phyloP scores from a whole-genome alignment of 2,888 invertebrate genomes.

The Dusona sp. region DNA sequence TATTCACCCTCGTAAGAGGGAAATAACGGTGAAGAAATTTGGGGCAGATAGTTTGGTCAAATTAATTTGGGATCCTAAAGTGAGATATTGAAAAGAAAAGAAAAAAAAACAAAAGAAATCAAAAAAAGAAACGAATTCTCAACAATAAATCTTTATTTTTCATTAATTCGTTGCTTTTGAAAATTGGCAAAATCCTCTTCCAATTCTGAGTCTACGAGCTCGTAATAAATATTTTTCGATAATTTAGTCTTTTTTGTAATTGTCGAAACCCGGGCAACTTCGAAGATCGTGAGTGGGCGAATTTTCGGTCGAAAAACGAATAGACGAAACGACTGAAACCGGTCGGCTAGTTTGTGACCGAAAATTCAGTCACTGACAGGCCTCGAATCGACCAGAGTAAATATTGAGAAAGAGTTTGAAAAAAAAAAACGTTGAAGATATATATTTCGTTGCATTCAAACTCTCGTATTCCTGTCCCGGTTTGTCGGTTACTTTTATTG shows the following conservation, averaged over 20 bases:
- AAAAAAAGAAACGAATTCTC: no score
- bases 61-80: background rate
- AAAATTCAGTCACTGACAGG: no score
- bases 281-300: no score
- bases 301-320: no score
- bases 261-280: no score
- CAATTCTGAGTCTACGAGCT: background rate
- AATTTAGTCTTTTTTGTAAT: background rate
- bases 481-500: constrained; percentile 32
- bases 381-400: no score
- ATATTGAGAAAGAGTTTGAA: background rate
- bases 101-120: no score
- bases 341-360: no score
- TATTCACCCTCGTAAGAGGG: background rate
- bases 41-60: background rate
- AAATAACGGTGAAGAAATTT: background rate
- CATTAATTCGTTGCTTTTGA: background rate
- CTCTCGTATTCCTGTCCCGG: background rate
- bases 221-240: background rate
- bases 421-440: background rate
- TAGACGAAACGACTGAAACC: no score
- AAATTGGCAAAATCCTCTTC: background rate
- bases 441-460: background rate
- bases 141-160: background rate
- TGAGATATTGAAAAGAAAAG: background rate